Percentiles rank a stretch among this genome's conserved stretches.
Evolutionary conservation across 2,113 vertebrate species (phyloP).

Genomic region (Melospiza georgiana): DNA sequence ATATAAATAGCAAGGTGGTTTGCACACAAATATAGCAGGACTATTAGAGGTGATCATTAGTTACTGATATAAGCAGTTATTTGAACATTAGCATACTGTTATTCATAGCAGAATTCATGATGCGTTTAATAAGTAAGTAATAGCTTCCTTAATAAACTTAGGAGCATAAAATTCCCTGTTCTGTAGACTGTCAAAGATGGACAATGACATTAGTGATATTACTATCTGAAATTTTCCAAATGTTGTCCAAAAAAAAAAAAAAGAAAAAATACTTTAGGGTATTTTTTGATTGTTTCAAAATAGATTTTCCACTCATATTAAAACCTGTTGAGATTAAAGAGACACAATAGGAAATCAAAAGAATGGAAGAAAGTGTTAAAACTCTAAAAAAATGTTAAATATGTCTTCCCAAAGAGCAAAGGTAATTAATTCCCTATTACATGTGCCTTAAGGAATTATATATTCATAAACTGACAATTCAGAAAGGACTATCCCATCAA

Average conservation of each 20-base stretch:
- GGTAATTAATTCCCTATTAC: constrained; percentile 43
- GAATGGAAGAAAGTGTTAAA: neutral
- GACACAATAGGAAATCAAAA: neutral
- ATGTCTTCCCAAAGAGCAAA: neutral
- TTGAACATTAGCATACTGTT: constrained; percentile 36
- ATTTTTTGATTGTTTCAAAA: neutral
- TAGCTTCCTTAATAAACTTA: constrained; percentile 17
- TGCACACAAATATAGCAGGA: constrained; percentile 38
- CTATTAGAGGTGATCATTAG: constrained; percentile 49
- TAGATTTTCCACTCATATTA: neutral
- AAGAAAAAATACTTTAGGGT: neutral
- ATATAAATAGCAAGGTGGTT: constrained; percentile 43
- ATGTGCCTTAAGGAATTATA: constrained; percentile 12
- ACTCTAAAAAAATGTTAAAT: constrained; percentile 20
- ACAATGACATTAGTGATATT: neutral
- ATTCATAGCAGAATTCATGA: constrained; percentile 34
- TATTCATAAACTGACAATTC: constrained; percentile 20
- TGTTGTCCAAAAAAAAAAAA: neutral
- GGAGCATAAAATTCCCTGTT: neutral
- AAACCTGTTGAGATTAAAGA: neutral
- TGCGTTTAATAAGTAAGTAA: neutral
- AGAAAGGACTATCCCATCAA: constrained; percentile 2
- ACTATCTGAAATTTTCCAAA: neutral
- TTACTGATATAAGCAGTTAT: constrained; percentile 41
- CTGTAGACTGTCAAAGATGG: neutral